Base-by-base conservation (phyloP, 1,140 invertebrate species). In the Antheraea mylitta region DNA sequence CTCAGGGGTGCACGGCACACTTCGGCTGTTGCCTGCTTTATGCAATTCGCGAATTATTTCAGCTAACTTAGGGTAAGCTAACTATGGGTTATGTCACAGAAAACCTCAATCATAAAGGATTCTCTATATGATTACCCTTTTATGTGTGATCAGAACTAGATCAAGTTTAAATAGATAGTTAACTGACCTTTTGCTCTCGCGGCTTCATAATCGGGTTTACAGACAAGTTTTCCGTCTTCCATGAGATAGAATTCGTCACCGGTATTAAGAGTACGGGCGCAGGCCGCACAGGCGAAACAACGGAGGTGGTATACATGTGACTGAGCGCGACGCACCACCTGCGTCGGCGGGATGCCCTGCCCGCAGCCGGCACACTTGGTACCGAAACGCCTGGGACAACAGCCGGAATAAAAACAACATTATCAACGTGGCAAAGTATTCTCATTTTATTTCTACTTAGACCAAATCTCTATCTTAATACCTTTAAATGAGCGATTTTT, bases 231-330 rank as follows among this genome's bases (percentile, higher is more conserved):
- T 70, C 97, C 95, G 92, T 99, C 98, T 87, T 99, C 98, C 96
- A 99, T 98, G 45, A 99, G 95, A 88, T 99, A 99, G 91, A 99
- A 99, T 86, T 99, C 98, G 88, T 99, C 99, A 0, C 98, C 99
- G 3, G 99, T 99, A 87, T 98, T 98, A 64, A 99, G 95, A 78
- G 98, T 97, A 71, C 98, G 94, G 16, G 97, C 96, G 92, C 99
- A 99, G 82, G 99, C 96, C 74, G 97, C 96, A 90, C 99, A 99
- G 6, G 97, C 96, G 93, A 99, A 99, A 93, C 99, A 99, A 77
- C 98, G 96, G 66, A 99, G 95, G 89, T 99, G 99, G 93, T 99
- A 99, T 62, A 99, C 98, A 92, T 98, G 96, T 80, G 99, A 96
- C 87, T 98, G 97, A 42, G 98, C 98, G 70, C 98, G 94, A 53